Base-by-base conservation (phyloP, 1,140 invertebrate genomes). In the Drosophila mojavensis region DNA sequence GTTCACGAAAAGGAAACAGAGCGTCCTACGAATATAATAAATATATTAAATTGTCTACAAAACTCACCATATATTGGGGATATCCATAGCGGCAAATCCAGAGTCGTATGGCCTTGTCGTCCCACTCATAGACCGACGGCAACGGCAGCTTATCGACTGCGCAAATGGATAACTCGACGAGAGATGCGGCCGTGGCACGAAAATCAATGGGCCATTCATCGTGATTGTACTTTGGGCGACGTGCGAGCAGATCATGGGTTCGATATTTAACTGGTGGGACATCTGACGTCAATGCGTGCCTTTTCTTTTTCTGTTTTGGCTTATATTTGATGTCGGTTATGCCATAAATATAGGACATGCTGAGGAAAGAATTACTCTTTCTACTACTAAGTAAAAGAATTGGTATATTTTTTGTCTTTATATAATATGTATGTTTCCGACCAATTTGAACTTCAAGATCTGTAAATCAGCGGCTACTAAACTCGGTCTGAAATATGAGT, bases 1-100 rank as follows among this genome's bases (percentile, higher is more conserved):
- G 36, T 15, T 5, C 3, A 36, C 10, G 10, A 36, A 36, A 11
- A 36, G 33, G 33, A 10, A 36, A 11, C 11, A 39, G 3, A 39
- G 3, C 1, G 33, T 10, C 3, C 5, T 10, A 2, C 33, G 36
- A 11, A 39, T 11, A 11, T 39, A 17, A 36, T 36, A 1, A 36
- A 36, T 24, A 3, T 24, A 9, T 36, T 7, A 3, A 39, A 2
- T 39, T 0, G 0, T 10, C 7, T 33, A 4, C 9, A 36, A 1
- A 39, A 53, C 83, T 28, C 15, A 91, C 88, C 84, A 75, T 82
- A 39, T 91, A 91, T 39, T 91, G 65, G 2, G 80, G 89, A 81
- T 79, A 91, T 0, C 88, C 88, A n/a, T 75, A 78, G 5, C 48
- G n/a, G 11, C 26, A 41, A 2, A 91, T 79, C 89, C 88, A 91